A percentile compares a stretch with the other conserved stretches of the same genome.
Evolutionary conservation across 2,888 invertebrate species (phyloP).

Genomic region (Mythimna pallens): DNA sequence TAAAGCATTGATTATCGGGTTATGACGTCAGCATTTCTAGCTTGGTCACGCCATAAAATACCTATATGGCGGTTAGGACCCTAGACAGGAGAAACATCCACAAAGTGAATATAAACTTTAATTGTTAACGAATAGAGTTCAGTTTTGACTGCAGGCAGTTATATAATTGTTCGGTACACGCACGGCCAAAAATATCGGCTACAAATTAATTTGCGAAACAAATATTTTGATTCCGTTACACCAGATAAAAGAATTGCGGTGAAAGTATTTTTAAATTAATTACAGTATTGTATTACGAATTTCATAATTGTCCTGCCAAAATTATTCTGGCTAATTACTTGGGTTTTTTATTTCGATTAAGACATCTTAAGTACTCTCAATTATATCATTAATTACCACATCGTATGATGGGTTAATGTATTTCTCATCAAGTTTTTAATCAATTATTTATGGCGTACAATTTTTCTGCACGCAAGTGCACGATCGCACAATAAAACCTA

Average conservation of each 20-base stretch:
- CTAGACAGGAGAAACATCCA: not conserved
- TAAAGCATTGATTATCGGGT: conserved; percentile 48
- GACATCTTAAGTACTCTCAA: conserved; percentile 24
- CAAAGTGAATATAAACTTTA: conserved; percentile 28
- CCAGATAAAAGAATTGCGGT: conserved; percentile 8
- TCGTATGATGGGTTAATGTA: not conserved
- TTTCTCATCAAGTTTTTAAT: conserved; percentile 12
- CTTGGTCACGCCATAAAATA: conserved; percentile 57
- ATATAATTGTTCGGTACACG: conserved; percentile 27
- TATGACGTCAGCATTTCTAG: conserved; percentile 63
- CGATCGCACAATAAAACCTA: conserved; percentile 32
- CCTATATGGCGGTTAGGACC: conserved; percentile 33
- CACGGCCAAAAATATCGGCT: conserved; percentile 33
- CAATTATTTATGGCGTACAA: conserved; percentile 20
- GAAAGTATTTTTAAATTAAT: conserved; percentile 25
- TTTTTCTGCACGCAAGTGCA: conserved; percentile 52
- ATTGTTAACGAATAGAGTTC: fast-evolving
- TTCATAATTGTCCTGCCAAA: conserved; percentile 27
- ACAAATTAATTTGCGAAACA: conserved; percentile 27
- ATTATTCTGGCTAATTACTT: conserved; percentile 21
- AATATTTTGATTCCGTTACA: conserved; percentile 43
- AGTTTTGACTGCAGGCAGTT: conserved; percentile 6
- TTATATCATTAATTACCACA: conserved; percentile 23
- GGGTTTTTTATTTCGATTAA: conserved; percentile 26
- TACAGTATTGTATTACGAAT: conserved; percentile 21